phyloP scores from a whole-genome alignment of 2,113 vertebrate species.

The Labeo rohita region DNA sequence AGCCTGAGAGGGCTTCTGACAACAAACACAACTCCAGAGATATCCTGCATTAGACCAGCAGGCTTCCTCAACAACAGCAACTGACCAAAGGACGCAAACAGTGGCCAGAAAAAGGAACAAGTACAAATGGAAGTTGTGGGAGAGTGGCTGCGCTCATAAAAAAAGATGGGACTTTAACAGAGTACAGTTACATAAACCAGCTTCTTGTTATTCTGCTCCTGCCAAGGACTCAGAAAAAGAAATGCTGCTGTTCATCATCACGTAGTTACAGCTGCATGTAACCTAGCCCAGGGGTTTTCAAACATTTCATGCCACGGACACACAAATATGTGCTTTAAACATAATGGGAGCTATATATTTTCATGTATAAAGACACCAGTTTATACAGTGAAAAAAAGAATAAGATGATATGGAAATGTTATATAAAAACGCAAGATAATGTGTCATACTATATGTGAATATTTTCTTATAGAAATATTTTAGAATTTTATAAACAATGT shows the following conservation, averaged over 20 bases:
- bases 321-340: background rate
- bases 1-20: constrained; percentile 23
- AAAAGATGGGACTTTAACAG: constrained; percentile 19
- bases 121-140: constrained; percentile 26
- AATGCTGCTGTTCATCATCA: background rate
- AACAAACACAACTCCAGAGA: constrained; percentile 32
- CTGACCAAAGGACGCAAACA: constrained; percentile 1
- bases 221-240: background rate
- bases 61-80: constrained; percentile 1
- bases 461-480: too few relatives aligned
- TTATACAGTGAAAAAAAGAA: too few relatives aligned
- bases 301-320: background rate
- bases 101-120: background rate
- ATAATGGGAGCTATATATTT: too few relatives aligned
- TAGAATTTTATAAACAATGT: too few relatives aligned
- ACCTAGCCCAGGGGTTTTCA: background rate
- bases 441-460: too few relatives aligned
- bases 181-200: constrained; percentile 36
- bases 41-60: constrained; percentile 22
- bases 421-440: too few relatives aligned
- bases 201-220: constrained; percentile 19
- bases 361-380: too few relatives aligned
- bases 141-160: background rate
- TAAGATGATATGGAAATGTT: too few relatives aligned
- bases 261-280: background rate